Conservation (phyloP, 2,888 invertebrate genomes). For the Mesochorus sp. region DNA sequence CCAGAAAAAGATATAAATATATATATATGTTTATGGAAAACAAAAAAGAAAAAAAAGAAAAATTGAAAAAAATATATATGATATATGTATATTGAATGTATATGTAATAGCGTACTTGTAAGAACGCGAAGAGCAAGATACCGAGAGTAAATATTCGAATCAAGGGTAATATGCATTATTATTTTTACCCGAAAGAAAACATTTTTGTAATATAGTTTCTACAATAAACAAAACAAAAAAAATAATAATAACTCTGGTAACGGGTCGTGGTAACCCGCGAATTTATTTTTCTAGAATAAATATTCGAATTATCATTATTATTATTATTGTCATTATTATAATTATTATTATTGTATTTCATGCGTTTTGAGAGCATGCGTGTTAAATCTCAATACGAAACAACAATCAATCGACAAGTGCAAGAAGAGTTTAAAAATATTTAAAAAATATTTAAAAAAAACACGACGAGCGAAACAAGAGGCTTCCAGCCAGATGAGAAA, state of each 20-base stretch:
- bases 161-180: conserved; percentile 75
- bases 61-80: conserved; percentile 58
- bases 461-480: conserved; percentile 11
- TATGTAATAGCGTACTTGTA: conserved; percentile 61
- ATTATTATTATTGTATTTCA: conserved; percentile 63
- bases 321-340: conserved; percentile 69
- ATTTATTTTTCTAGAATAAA: conserved; percentile 79
- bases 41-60: conserved; percentile 21
- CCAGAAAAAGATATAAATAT: conserved; percentile 53
- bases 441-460: conserved; percentile 9
- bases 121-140: conserved; percentile 49
- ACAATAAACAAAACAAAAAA: too few species aligned
- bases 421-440: conserved; percentile 4
- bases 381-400: conserved; percentile 8
- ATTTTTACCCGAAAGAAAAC: conserved; percentile 75
- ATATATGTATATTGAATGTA: conserved; percentile 67
- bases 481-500: conserved; percentile 8
- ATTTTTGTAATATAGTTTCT: conserved; percentile 75
- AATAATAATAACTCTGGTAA: conserved; percentile 41
- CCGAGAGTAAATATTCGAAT: conserved; percentile 69
- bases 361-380: conserved; percentile 69
- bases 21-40: conserved; percentile 62
- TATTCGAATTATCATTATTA: conserved; percentile 70
- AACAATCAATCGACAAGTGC: conserved; percentile 1
- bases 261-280: conserved; percentile 65